phyloP scores from a whole-genome alignment of 2,888 invertebrate genomes.

The Apotomis betuletana region DNA sequence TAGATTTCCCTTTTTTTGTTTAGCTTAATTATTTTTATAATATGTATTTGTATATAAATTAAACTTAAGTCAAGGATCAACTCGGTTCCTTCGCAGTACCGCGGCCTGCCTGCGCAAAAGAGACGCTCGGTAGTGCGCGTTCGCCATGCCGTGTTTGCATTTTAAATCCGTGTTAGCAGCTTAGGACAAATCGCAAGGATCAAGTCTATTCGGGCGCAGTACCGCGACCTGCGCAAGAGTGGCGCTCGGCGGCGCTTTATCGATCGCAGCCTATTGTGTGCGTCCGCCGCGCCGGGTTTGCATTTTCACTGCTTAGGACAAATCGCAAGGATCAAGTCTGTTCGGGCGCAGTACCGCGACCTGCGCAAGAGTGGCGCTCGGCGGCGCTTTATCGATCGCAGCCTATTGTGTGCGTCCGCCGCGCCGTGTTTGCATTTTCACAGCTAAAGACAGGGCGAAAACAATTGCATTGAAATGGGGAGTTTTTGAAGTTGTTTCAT shows the following conservation, averaged over 20 bases:
- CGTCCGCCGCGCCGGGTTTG: slow-evolving; percentile 53
- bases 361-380: slow-evolving; percentile 51
- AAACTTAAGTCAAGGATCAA: slow-evolving; percentile 45
- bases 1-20: no score
- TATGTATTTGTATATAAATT: no score
- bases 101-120: slow-evolving; percentile 50
- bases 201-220: slow-evolving; percentile 43
- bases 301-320: slow-evolving; percentile 1
- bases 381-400: slow-evolving; percentile 52
- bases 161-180: neutral
- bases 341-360: slow-evolving; percentile 42
- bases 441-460: slow-evolving; percentile 39
- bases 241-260: slow-evolving; percentile 52
- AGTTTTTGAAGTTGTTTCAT: slow-evolving; percentile 43
- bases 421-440: slow-evolving; percentile 54
- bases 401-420: slow-evolving; percentile 45
- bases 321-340: slow-evolving; percentile 46
- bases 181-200: slow-evolving; percentile 41
- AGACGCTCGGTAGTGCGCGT: slow-evolving; percentile 42
- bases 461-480: neutral
- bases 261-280: slow-evolving; percentile 32
- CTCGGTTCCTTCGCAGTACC: slow-evolving; percentile 32
- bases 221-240: slow-evolving; percentile 52
- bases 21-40: no score
- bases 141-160: slow-evolving; percentile 53